These are phyloP conservation scores for rat (Rattus norvegicus) DNA, from an alignment of 2,113 vertebrate genomes.

Conservation along the genomic window GRCr8 NC_086031.1:69597001-69597500, in stretches of 20 bases:
- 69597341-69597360: not conserved
- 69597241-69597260: not conserved
- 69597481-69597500: not conserved
- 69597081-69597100: not conserved
- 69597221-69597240: not conserved
- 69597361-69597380: not conserved
- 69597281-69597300: not conserved
- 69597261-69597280: not conserved
- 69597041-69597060: not conserved
- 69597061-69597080: not conserved
- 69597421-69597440: no score
- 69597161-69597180: not conserved
- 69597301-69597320: not conserved
- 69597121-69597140: not conserved
- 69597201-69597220: not conserved
- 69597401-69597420: not conserved
- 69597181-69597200: not conserved
- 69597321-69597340: not conserved
- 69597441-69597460: not conserved
- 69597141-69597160: not conserved
- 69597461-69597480: not conserved
- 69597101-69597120: not conserved
- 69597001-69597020: not conserved
- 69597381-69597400: conserved; percentile 17
- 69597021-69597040: not conserved